Conservation (phyloP, 2,888 invertebrate species). For the Cremastinae sp. region DNA sequence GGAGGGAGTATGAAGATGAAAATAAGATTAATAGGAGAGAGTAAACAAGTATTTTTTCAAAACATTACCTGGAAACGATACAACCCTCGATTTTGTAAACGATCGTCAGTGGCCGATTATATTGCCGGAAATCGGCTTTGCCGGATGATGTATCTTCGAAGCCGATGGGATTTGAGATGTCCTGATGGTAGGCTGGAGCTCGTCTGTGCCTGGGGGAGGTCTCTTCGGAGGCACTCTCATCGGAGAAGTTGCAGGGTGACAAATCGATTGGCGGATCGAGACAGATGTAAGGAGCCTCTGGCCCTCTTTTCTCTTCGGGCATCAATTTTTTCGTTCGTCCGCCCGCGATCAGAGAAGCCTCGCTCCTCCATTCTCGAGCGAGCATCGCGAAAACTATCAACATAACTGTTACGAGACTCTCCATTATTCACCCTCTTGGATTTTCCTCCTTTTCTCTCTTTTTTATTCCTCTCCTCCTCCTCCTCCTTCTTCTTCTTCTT, state of each 20-base stretch:
- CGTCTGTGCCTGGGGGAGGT: conserved; percentile 14
- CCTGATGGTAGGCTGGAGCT: conserved; percentile 3
- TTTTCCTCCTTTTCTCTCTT: not conserved
- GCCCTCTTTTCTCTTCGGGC: not conserved
- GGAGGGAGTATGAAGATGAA: too few species aligned
- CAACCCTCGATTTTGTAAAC: conserved; percentile 66
- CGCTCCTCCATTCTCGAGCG: conserved; percentile 9
- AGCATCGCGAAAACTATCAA: conserved; percentile 21
- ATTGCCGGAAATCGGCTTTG: not conserved
- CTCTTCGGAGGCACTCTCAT: conserved; percentile 4
- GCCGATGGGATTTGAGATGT: not conserved
- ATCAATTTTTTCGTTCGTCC: conserved; percentile 26
- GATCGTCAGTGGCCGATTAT: conserved; percentile 36
- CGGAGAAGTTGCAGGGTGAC: conserved; percentile 63
- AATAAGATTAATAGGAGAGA: not conserved
- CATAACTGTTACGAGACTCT: conserved; percentile 13
- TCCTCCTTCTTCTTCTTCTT: not conserved
- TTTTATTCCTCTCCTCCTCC: not conserved
- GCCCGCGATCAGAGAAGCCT: conserved; percentile 29
- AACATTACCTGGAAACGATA: conserved; percentile 63
- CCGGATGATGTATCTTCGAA: not conserved
- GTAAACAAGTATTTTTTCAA: not conserved
- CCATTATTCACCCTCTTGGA: conserved; percentile 28
- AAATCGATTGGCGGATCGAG: conserved; percentile 66
- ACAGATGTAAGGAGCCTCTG: conserved; percentile 60